These are phyloP conservation scores for Nycticryphes semicollaris DNA, from an alignment of 2,113 vertebrate species.

Conservation along the genomic window DNA sequence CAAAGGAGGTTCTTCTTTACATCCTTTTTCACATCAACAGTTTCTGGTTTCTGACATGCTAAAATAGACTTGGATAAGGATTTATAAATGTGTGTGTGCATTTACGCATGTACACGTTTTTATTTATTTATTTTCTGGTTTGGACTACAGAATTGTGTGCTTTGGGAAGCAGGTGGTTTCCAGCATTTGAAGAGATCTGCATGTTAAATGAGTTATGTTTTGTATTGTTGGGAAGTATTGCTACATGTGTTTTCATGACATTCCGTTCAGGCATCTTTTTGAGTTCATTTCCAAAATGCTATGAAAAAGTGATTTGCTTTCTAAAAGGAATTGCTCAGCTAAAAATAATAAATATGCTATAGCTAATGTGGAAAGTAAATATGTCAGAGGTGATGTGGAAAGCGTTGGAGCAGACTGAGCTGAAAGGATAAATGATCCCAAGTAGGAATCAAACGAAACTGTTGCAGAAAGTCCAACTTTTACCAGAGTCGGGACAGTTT, in stretches of 20 bases:
- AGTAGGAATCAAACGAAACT: background rate
- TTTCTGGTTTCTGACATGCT: slow-evolving; percentile 4
- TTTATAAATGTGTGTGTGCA: background rate
- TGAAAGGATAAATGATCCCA: slow-evolving; percentile 9
- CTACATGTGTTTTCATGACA: slow-evolving; percentile 21
- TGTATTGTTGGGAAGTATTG: background rate
- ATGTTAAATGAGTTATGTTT: background rate
- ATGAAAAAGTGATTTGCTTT: slow-evolving; percentile 31
- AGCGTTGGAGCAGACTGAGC: background rate
- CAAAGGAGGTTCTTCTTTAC: slow-evolving; percentile 30
- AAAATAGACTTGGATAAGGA: slow-evolving; percentile 20
- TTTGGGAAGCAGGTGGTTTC: slow-evolving; percentile 43
- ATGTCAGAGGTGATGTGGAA: slow-evolving; percentile 36
- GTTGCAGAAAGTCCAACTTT: background rate
- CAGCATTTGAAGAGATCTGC: slow-evolving; percentile 5
- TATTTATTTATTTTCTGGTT: slow-evolving; percentile 16
- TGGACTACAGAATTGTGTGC: background rate
- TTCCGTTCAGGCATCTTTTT: background rate
- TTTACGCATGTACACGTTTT: background rate
- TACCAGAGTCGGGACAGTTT: background rate
- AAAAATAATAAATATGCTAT: slow-evolving; percentile 45
- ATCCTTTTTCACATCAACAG: background rate
- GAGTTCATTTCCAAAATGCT: background rate
- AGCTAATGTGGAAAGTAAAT: slow-evolving; percentile 48
- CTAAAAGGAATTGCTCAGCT: slow-evolving; percentile 39